A percentile compares a stretch with the other conserved stretches of the same genome.
These are phyloP conservation scores for Pseudococcus longispinus DNA, from an alignment of 2,888 invertebrate genomes.

Conservation along the genomic window DNA sequence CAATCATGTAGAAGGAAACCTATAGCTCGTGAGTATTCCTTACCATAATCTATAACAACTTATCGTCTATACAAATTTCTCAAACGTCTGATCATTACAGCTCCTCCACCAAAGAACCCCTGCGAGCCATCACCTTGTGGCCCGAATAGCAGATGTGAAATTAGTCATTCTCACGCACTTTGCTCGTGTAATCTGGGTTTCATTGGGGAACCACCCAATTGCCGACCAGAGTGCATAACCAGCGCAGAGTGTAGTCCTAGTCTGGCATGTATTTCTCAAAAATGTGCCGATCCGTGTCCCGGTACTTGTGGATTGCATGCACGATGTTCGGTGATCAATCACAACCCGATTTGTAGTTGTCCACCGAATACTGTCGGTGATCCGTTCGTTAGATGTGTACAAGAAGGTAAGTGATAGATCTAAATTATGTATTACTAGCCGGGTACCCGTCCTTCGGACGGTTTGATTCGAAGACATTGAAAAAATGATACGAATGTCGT, in stretches of 20 bases:
- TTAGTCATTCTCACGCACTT: constrained; percentile 65
- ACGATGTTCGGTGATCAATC: constrained; percentile 69
- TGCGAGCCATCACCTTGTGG: constrained; percentile 72
- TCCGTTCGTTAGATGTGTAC: constrained; percentile 68
- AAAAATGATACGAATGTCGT: too few relatives aligned
- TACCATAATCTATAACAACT: not conserved
- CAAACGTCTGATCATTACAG: constrained; percentile 60
- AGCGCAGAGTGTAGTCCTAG: constrained; percentile 70
- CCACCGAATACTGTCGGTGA: constrained; percentile 69
- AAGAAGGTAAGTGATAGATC: constrained; percentile 63
- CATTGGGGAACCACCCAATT: constrained; percentile 69
- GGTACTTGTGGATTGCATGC: constrained; percentile 70
- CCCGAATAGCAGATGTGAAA: constrained; percentile 69
- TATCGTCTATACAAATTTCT: not conserved
- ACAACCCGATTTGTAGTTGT: constrained; percentile 72
- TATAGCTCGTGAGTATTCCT: constrained; percentile 54
- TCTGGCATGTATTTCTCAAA: constrained; percentile 70
- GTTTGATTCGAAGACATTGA: too few relatives aligned
- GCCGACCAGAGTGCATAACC: constrained; percentile 70
- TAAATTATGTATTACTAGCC: too few relatives aligned
- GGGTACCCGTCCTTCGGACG: too few relatives aligned
- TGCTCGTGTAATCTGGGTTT: constrained; percentile 71
- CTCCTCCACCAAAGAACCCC: constrained; percentile 64
- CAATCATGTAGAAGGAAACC: constrained; percentile 74
- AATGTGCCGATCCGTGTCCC: constrained; percentile 71